Evolutionary conservation across 2,888 invertebrate species (phyloP), one percentile per base, ranked within the genome.

Genomic region (Oxycera nigricornis): DNA sequence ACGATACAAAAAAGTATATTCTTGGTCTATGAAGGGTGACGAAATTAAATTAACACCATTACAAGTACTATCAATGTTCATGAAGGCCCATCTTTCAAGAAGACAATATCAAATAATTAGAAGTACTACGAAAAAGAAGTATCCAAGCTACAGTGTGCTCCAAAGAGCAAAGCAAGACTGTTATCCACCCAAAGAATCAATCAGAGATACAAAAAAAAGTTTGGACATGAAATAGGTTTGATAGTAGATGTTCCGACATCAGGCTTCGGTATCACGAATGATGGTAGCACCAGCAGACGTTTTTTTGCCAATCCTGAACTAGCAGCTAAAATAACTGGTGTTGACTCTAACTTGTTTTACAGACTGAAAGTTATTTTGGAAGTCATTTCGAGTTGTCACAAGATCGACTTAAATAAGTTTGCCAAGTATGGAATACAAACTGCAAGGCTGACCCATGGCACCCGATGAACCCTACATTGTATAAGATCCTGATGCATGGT

Each of bases 231-330:
- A 76, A 79, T 79, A 72, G 80, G 82, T 79, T 73, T 81, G 46
- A 35, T 77, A 77, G 81, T 79, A 57, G 81, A 81, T 81, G 79
- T 76, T 77, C 79, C 76, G 78, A 82, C 82, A 74, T 67, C 77
- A 14, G 78, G 79, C 14, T 80, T 80, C 70, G 81, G 82, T 6
- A 82, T 80, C 59, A 80, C 80, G 1, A 82, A 81, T 72, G 80
- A 81, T 72, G 80, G 80, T 17, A 81, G 80, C 74, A 81, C 80
- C 0, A 79, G 78, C 70, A 75, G 82, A 73, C 77, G 80, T 72
- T 83, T 82, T 79, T 82, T 82, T 78, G 77, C 77, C 20, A 70
- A 82, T 74, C 79, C 80, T 1, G 72, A 80, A 76, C 31, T 73
- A 1, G 74, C 79, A 67, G 77, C 82, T 39, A 77, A 78, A 74